Conservation (phyloP, 2,888 invertebrate genomes). For the Cyrtodaria siliqua region DNA sequence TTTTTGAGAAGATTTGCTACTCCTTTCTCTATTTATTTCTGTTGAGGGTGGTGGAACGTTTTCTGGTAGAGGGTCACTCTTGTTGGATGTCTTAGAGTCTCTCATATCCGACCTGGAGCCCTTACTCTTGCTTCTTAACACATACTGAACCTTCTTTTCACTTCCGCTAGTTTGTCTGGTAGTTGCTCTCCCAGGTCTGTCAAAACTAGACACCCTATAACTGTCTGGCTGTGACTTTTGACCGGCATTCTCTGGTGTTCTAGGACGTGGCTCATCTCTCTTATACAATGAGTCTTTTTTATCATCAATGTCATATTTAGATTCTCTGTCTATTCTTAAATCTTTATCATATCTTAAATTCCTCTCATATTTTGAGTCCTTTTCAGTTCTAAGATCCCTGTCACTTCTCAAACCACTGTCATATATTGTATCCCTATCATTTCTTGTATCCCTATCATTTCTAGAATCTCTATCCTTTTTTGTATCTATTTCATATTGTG, state of each 20-base stretch:
- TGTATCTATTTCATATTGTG: slow-evolving; percentile 8
- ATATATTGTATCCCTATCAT: neutral
- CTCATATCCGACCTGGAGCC: slow-evolving; percentile 33
- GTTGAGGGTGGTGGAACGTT: slow-evolving; percentile 42
- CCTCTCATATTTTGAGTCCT: neutral
- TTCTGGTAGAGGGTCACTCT: slow-evolving; percentile 38
- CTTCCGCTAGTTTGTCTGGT: slow-evolving; percentile 18
- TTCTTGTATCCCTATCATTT: slow-evolving; percentile 4
- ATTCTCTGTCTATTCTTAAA: slow-evolving; percentile 1
- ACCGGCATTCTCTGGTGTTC: too few relatives aligned
- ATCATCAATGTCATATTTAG: too few relatives aligned
- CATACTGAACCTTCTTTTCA: slow-evolving; percentile 58
- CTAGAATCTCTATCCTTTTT: slow-evolving; percentile 1
- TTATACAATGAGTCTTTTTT: neutral
- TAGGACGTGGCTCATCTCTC: neutral
- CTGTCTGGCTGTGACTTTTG: neutral
- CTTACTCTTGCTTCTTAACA: slow-evolving; percentile 39
- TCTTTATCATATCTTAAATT: slow-evolving; percentile 1
- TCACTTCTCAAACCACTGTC: neutral
- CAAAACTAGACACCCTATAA: slow-evolving; percentile 4
- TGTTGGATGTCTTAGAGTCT: slow-evolving; percentile 32
- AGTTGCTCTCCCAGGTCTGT: neutral
- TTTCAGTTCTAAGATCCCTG: neutral
- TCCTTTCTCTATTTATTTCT: slow-evolving; percentile 5
- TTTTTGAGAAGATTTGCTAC: neutral